Conservation (phyloP, 2,888 invertebrate species). For the Anoplius nigerrimus region DNA sequence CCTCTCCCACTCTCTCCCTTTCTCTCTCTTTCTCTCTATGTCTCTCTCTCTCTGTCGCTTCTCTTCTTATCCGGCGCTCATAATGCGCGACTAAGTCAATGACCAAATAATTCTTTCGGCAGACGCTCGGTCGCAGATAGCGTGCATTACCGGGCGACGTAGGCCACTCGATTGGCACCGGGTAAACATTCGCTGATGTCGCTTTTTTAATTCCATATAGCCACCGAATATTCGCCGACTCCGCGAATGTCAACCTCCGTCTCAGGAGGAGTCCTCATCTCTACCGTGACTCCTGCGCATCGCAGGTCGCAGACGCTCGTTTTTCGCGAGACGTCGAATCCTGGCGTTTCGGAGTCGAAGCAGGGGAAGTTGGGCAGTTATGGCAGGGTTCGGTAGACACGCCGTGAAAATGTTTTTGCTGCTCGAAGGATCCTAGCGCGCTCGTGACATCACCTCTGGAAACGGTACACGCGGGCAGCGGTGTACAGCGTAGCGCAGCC, state of each 20-base stretch:
- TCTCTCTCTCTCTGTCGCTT: no score
- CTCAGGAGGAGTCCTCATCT: no score
- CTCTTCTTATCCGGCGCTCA: background rate
- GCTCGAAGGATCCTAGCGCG: conserved; percentile 1
- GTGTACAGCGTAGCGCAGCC: conserved; percentile 53
- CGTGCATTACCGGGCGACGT: background rate
- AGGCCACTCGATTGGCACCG: no score
- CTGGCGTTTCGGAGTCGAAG: no score
- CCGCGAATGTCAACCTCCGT: no score
- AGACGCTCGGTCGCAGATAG: background rate
- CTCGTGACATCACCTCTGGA: conserved; percentile 64
- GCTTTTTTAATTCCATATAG: background rate
- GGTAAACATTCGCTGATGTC: background rate
- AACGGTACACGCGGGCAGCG: conserved; percentile 58
- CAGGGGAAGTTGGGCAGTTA: background rate
- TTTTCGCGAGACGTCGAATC: no score
- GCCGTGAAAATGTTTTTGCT: conserved; percentile 1
- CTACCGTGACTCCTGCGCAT: no score
- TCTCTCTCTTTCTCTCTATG: no score
- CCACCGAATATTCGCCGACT: no score
- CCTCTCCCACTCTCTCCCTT: no score
- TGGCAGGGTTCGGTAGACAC: background rate
- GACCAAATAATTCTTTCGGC: conserved; percentile 9
- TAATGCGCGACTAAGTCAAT: conserved; percentile 5
- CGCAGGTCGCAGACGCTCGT: no score